Base-by-base conservation (phyloP, 2,888 invertebrate species). In the Trichacis sp. region DNA sequence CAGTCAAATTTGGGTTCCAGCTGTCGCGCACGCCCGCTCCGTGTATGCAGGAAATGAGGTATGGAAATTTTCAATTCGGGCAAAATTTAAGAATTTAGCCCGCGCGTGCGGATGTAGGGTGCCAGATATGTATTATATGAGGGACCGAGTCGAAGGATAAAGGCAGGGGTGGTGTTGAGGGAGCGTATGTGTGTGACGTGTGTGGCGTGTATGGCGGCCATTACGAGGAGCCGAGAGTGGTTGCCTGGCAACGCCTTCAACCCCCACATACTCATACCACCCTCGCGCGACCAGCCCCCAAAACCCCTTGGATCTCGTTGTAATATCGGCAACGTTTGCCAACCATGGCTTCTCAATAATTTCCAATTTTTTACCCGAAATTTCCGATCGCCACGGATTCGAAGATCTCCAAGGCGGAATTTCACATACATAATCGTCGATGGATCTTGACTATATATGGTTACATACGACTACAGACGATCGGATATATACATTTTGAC, bases 191-290 rank as follows among this genome's bases (percentile, higher is more conserved):
- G 77, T 76, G 76, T 74, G 77, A 77, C 76, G 52, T 77, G 77
- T 74, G 45, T 40, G 15, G 33, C 33, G 33, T 65, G 60, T 65
- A 76, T 77, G 77, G 78, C 76, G 73, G 77, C 75, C 75, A 77
- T 76, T 76, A 76, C 77, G 71, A 72, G 71, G 73, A 72, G 74
- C 69, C 72, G 75, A 75, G 73, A 74, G 73, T 70, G 72, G 83
- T 82, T 82, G 82, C 82, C 76, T 76, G 74, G 83, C 82, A 81
- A 82, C 81, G 74, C 75, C 80, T 77, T 75, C 75, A 69, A 74
- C 73, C 75, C 76, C 70, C 75, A 76, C 78, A 75, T 74, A 77
- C 76, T 73, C 79, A 79, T 70, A 69, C 78, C 75, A 78, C 74
- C 76, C 75, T 74, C 72, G 72, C 75, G 6, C 19, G 71, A 69